Evolutionary conservation across 2,113 vertebrate genomes (phyloP).

Genomic region (western clawed frog (Xenopus tropicalis)): DNA sequence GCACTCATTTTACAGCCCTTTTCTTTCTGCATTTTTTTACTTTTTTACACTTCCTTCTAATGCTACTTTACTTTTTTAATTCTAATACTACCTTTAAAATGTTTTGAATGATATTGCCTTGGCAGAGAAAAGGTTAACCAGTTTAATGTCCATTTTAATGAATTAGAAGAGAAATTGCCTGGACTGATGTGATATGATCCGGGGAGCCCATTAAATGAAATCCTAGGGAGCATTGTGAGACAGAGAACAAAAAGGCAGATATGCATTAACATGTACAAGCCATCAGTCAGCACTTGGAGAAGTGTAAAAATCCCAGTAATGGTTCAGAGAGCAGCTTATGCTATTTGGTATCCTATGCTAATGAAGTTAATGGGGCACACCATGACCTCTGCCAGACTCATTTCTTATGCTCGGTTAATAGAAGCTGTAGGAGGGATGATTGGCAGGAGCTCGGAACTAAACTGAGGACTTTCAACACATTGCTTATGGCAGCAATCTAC

Average conservation of each 20-base stretch:
- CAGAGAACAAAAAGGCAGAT: slow-evolving; percentile 40
- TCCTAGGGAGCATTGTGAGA: slow-evolving; percentile 39
- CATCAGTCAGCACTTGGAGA: slow-evolving; percentile 45
- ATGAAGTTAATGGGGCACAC: slow-evolving; percentile 47
- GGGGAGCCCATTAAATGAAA: slow-evolving; percentile 43
- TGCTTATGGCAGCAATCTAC: slow-evolving; percentile 21
- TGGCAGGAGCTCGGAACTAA: slow-evolving; percentile 33
- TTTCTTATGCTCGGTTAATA: slow-evolving; percentile 46
- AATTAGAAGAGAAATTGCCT: slow-evolving; percentile 42
- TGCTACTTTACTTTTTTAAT: slow-evolving; percentile 8
- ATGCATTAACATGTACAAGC: slow-evolving; percentile 45
- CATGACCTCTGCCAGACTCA: slow-evolving; percentile 44
- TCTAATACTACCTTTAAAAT: slow-evolving; percentile 10
- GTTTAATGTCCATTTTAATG: slow-evolving; percentile 40
- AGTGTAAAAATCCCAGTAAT: slow-evolving; percentile 45
- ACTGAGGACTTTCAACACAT: slow-evolving; percentile 23
- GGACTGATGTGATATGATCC: slow-evolving; percentile 43
- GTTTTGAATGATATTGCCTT: not conserved
- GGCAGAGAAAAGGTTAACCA: slow-evolving; percentile 22
- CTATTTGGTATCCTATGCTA: slow-evolving; percentile 46
- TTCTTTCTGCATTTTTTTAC: slow-evolving; percentile 21
- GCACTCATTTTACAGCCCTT: slow-evolving; percentile 13
- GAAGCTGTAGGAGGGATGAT: slow-evolving; percentile 45
- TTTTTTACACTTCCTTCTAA: slow-evolving; percentile 18
- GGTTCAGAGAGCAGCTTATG: slow-evolving; percentile 46